These are phyloP conservation scores for Drosophila putrida DNA, from an alignment of 2,888 invertebrate species.

Conservation along the genomic window DNA sequence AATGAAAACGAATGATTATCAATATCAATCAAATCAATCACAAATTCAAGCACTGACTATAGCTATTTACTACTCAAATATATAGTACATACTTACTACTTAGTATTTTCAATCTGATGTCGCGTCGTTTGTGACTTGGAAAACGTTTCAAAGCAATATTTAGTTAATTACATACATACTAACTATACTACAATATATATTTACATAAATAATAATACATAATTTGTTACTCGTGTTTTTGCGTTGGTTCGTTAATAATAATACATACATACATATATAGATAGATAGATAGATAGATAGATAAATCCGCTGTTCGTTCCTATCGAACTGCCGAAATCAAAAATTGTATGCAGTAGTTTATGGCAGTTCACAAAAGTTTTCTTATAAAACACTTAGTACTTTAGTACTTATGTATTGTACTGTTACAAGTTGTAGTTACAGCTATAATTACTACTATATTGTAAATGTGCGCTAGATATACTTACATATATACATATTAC, in stretches of 20 bases:
- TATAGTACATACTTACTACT: no score
- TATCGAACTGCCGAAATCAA: constrained; percentile 21
- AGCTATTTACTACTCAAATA: not conserved
- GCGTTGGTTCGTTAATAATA: not conserved
- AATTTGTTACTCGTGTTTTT: constrained; percentile 25
- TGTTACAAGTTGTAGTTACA: constrained; percentile 34
- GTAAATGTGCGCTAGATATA: constrained; percentile 39
- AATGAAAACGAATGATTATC: constrained; percentile 13
- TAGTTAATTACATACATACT: constrained; percentile 13
- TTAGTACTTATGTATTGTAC: constrained; percentile 23
- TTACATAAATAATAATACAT: constrained; percentile 25
- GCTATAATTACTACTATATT: constrained; percentile 28
- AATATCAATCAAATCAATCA: not conserved
- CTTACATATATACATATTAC: constrained; percentile 7
- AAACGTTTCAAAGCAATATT: constrained; percentile 25
- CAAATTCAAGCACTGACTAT: not conserved
- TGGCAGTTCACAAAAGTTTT: constrained; percentile 30
- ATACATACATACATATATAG: no score
- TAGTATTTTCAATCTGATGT: not conserved
- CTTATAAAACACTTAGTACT: constrained; percentile 24
- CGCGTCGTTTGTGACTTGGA: constrained; percentile 45
- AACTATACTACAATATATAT: not conserved
- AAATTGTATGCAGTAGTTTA: constrained; percentile 41
- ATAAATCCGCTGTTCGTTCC: constrained; percentile 30
- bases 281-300: constrained; percentile 20